Evolutionary conservation across 1,140 invertebrate species (phyloP).

Genomic region (Rhagoletis pomonella): DNA sequence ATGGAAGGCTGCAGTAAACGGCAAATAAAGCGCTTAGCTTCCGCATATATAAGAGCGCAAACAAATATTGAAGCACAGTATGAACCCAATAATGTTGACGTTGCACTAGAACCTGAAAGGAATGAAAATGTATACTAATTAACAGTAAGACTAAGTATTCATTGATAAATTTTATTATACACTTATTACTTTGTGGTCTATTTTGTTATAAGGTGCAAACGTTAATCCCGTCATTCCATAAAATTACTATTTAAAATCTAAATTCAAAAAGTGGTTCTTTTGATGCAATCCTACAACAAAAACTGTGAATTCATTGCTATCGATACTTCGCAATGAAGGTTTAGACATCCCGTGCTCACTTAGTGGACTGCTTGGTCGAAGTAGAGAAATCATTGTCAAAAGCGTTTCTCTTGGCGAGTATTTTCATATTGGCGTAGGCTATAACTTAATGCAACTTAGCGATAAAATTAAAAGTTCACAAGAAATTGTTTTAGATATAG

Average conservation of each 20-base stretch:
- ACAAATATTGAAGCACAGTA: not conserved
- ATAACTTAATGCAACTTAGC: not conserved
- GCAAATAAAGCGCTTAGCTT: not conserved
- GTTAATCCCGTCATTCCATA: not conserved
- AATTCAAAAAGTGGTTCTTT: conserved; percentile 3
- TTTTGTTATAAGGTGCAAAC: too few relatives aligned
- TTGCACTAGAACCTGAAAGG: not conserved
- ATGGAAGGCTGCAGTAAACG: not conserved
- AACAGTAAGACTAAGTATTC: not conserved
- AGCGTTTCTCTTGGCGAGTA: conserved; percentile 3
- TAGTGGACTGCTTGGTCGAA: not conserved
- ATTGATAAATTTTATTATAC: not conserved
- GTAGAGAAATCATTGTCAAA: conserved; percentile 1
- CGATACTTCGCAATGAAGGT: not conserved
- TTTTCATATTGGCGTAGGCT: not conserved
- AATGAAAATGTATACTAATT: not conserved
- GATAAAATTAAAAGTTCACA: not conserved
- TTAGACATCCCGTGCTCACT: not conserved
- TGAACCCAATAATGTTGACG: not conserved
- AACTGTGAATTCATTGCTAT: not conserved
- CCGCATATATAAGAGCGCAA: not conserved
- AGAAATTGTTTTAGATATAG: not conserved
- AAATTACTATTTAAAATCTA: not conserved
- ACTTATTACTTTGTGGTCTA: not conserved
- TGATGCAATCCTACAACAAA: not conserved